Evolutionary conservation across 2,113 vertebrate genomes (phyloP).

Genomic region (Saguinus imperator): DNA sequence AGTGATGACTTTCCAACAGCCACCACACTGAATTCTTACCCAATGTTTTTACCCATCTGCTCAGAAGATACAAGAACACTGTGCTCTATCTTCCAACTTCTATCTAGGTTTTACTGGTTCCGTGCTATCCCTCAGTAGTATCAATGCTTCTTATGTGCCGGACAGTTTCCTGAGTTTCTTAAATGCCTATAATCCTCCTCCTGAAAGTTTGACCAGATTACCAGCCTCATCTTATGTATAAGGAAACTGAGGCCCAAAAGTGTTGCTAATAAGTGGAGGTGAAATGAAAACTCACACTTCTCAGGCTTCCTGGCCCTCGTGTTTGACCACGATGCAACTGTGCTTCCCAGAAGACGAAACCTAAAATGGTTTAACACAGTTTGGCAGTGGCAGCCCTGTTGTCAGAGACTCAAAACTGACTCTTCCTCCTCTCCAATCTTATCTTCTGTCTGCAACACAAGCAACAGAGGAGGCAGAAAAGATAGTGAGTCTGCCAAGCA

Average conservation of each 20-base stretch:
- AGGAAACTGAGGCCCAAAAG: not conserved
- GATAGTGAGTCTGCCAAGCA: not conserved
- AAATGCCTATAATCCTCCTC: not conserved
- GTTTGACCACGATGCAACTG: not conserved
- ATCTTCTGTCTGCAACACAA: not conserved
- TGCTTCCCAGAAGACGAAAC: not conserved
- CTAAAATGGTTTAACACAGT: not conserved
- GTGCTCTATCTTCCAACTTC: not conserved
- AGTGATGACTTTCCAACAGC: not conserved
- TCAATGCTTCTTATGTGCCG: not conserved
- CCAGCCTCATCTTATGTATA: not conserved
- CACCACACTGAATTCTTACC: not conserved
- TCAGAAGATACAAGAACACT: not conserved
- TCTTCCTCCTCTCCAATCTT: not conserved
- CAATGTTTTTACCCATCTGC: not conserved
- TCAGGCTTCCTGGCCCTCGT: not conserved
- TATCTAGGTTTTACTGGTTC: not conserved
- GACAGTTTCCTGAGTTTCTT: not conserved
- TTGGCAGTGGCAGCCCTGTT: not conserved
- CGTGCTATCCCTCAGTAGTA: not conserved
- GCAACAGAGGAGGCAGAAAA: conserved; percentile 13
- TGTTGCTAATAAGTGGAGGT: not conserved
- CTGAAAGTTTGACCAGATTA: not conserved
- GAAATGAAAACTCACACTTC: not conserved
- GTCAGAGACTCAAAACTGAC: not conserved